phyloP scores from a whole-genome alignment of 2,797 vertebrate genomes.

The Malacoctenus gilli region DNA sequence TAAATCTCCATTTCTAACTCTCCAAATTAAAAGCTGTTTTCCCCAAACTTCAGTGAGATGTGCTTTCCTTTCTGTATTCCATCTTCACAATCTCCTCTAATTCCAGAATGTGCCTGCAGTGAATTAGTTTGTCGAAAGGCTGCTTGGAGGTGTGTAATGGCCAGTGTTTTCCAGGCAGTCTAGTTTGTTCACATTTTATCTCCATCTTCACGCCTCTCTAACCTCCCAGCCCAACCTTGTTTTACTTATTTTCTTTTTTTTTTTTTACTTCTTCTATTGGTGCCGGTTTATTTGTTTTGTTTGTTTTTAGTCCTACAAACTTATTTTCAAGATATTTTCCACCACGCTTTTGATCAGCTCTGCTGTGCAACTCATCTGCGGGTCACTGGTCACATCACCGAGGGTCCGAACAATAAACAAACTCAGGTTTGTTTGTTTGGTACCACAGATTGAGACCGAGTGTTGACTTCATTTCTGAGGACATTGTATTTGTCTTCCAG shows the following conservation, averaged over 20 bases:
- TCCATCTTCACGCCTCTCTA: conserved; percentile 35
- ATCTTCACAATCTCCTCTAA: conserved; percentile 34
- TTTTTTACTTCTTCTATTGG: no score
- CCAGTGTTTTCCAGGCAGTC: conserved; percentile 48
- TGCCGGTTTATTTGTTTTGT: background rate
- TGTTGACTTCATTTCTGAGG: no score
- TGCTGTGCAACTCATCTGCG: no score
- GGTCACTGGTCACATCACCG: no score
- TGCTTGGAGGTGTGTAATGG: conserved; percentile 40
- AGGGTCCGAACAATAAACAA: no score
- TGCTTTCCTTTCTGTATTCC: conserved; percentile 19
- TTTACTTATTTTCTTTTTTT: no score
- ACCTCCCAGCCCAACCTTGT: background rate
- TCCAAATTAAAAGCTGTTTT: conserved; percentile 21
- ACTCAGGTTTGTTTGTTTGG: no score
- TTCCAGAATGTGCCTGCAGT: conserved; percentile 22
- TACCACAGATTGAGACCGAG: no score
- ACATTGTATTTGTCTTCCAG: no score
- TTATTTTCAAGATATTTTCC: no score
- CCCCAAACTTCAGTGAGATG: conserved; percentile 15
- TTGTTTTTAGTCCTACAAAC: no score
- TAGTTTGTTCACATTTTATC: conserved; percentile 54
- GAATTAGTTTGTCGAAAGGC: conserved; percentile 37
- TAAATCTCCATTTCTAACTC: conserved; percentile 19
- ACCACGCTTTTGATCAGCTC: no score